Evolutionary conservation across 2,888 invertebrate species (phyloP).

Genomic region (Rhaphigaster nebulosa): DNA sequence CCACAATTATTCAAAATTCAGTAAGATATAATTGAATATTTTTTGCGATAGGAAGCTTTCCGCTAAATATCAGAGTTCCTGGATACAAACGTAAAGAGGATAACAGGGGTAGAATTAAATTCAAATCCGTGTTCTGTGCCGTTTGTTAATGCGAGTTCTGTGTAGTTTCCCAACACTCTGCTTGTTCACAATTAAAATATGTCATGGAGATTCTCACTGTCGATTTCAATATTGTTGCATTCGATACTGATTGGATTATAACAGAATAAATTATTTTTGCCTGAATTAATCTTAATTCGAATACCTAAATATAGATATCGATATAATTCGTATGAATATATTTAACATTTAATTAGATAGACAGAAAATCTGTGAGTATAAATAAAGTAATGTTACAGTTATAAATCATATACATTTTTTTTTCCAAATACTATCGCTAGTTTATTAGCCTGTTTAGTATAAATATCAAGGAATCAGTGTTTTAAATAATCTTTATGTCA

Average conservation of each 20-base stretch:
- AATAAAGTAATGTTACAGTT: too few relatives aligned
- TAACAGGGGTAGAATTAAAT: slow-evolving; percentile 2
- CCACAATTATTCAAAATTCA: too few relatives aligned
- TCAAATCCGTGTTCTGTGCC: not conserved
- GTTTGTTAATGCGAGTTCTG: slow-evolving; percentile 8
- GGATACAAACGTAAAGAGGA: not conserved
- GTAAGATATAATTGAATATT: not conserved
- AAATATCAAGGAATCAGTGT: too few relatives aligned
- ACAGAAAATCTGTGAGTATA: too few relatives aligned
- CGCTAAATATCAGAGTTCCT: not conserved
- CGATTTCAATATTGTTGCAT: not conserved
- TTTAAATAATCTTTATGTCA: too few relatives aligned
- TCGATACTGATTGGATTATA: not conserved
- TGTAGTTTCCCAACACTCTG: not conserved
- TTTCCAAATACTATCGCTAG: too few relatives aligned
- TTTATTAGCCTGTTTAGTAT: too few relatives aligned
- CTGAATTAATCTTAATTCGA: not conserved
- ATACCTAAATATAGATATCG: not conserved
- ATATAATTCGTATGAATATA: too few relatives aligned
- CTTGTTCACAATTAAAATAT: slow-evolving; percentile 20
- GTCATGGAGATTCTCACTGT: not conserved
- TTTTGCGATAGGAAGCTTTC: not conserved
- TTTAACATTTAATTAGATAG: too few relatives aligned
- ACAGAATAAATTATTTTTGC: not conserved
- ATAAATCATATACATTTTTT: too few relatives aligned